Base-by-base conservation (phyloP, 2,113 vertebrate genomes). In the Nansenia antarctica region DNA sequence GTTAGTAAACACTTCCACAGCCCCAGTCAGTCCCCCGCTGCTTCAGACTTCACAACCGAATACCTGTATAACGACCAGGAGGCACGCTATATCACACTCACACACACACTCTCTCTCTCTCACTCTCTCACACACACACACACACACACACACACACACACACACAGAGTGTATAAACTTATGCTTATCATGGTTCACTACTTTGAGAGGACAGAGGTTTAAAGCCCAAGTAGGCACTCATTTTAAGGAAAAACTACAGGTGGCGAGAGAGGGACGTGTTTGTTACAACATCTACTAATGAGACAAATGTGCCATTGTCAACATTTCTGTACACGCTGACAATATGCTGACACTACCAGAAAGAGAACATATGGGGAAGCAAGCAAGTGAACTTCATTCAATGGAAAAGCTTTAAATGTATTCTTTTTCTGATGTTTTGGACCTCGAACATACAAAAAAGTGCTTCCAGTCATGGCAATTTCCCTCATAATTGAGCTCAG, bases 21-120 rank as follows among this genome's bases (percentile, higher is more conserved):
- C 54, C 59, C 63, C 67, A 63, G 70, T 64, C 53, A 31, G 60
- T 31, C 63, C 53, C 74, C 79, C 57, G 71, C 78, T 67, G 69
- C 9, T 73, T 61, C 39, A n/a, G 69, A 49, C 47, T 58, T 71
- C 20, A 55, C 73, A 59, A 54, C 57, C 62, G 54, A 73, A 71
- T 72, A 70, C 71, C 58, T 62, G 31, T 5, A 24, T 77, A 70
- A 73, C 66, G 29, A 59, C 49, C 60, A 66, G 62, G 45, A 67
- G 66, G 45, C 73, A 81, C 70, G 57, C 65, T 31, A 65, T n/a
- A 12, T 9, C n/a, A 65, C 6, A 24, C 9, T 34, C 32, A 26
- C 59, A 65, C 27, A 42, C 60, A 49, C 66, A 22, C 37, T 24
- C 55, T 45, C 45, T 47, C 52, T 32, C n/a, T 34, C 63, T 52